Evolutionary conservation across 1,140 invertebrate species (phyloP), one percentile per base, ranked within the genome.

Genomic region (Drosophila tristis): DNA sequence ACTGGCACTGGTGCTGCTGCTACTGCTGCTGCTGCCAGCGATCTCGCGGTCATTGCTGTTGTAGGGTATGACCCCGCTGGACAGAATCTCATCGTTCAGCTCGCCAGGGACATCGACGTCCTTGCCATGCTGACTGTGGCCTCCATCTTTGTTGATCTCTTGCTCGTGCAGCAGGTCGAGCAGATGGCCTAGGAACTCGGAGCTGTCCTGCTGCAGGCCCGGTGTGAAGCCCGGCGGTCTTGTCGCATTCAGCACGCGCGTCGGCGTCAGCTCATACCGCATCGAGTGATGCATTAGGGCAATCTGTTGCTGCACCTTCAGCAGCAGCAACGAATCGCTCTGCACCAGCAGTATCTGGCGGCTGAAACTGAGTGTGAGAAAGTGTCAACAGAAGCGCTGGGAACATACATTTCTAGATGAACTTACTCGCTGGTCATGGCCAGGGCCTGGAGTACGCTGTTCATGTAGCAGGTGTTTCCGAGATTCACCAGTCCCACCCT

Each of bases 391-490:
- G 29, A 13, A 35, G 25, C 13, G 0, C 43, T 11, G 11, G 23
- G 3, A 47, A 26, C 31, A 3, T 23, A 4, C 4, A n/a, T 7
- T 31, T 8, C 9, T 11, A 31, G 9, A 20, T 48, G 4, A 9
- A 95, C 95, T 93, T 94, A 97, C 94, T 95, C 94, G 91, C 95
- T 95, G 42, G 96, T 97, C 94, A 96, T 96, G 56, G 95, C 95
- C 16, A 98, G 92, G 0, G 96, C 96, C 90, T 97, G 96, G 29
- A 97, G 92, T 8, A 97, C 95, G 82, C 96, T 96, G 80, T 97
- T 97, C 95, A 97, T 96, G 70, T 97, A 97, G 90, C 97, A 97
- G 0, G 96, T 97, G 75, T 97, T 97, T 11, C 97, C 96, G 15
- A 98, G 92, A 93, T 98, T 98, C 5, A 95, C 93, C 1, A 98